These are phyloP conservation scores for Pyrrhia umbra DNA, from an alignment of 2,888 invertebrate species.

Conservation along the genomic window DNA sequence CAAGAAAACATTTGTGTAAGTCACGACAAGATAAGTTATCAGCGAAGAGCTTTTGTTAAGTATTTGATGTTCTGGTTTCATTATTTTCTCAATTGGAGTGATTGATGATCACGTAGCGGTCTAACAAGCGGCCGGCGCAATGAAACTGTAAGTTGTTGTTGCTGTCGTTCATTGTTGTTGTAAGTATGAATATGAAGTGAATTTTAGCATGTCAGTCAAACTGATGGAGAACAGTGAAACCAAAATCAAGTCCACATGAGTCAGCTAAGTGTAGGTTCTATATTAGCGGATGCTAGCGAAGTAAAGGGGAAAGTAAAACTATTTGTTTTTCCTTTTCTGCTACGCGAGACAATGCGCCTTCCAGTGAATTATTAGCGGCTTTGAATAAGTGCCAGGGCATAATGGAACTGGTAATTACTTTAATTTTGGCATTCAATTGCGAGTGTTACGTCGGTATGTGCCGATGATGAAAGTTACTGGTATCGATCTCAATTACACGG, in stretches of 20 bases:
- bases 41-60: slow-evolving; percentile 46
- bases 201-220: slow-evolving; percentile 76
- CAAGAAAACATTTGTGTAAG: slow-evolving; percentile 25
- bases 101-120: slow-evolving; percentile 65
- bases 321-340: slow-evolving; percentile 86
- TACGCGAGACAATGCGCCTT: slow-evolving; percentile 74
- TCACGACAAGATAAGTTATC: slow-evolving; percentile 37
- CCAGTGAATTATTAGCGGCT: slow-evolving; percentile 67
- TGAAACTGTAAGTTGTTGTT: slow-evolving; percentile 67
- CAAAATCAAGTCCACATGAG: slow-evolving; percentile 86
- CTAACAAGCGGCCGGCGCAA: slow-evolving; percentile 53
- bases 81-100: slow-evolving; percentile 57
- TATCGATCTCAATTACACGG: slow-evolving; percentile 78
- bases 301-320: slow-evolving; percentile 88
- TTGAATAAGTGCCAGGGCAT: slow-evolving; percentile 61
- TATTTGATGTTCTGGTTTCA: slow-evolving; percentile 34
- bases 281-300: slow-evolving; percentile 85
- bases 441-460: slow-evolving; percentile 76
- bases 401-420: slow-evolving; percentile 71
- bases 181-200: slow-evolving; percentile 30
- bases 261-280: slow-evolving; percentile 83
- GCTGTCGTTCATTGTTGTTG: slow-evolving; percentile 40
- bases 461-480: slow-evolving; percentile 82
- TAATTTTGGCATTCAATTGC: slow-evolving; percentile 75
- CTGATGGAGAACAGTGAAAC: slow-evolving; percentile 82